Conservation (phyloP, 2,888 invertebrate species). For the Ophion ventricosus region DNA sequence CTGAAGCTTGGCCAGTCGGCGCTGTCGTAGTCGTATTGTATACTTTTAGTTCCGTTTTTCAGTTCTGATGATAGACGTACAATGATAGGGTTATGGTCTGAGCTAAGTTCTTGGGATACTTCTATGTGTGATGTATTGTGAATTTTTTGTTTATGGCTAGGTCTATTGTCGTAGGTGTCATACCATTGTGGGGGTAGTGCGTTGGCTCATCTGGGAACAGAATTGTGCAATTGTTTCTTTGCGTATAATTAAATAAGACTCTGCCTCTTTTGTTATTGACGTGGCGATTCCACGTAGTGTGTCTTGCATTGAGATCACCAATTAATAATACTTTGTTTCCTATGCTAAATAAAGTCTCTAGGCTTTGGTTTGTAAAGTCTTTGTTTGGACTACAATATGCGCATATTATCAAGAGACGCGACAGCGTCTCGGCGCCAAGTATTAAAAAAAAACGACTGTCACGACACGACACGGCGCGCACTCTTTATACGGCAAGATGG, state of each 20-base stretch:
- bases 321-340: constrained; percentile 63
- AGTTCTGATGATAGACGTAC: constrained; percentile 15
- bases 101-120: constrained; percentile 57
- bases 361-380: constrained; percentile 47
- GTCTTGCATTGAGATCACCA: constrained; percentile 66
- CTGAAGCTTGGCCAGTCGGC: constrained; percentile 56
- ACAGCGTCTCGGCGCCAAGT: no score
- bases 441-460: no score
- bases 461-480: no score
- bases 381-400: constrained; percentile 62
- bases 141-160: constrained; percentile 62
- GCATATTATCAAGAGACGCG: no score
- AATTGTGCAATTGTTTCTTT: constrained; percentile 52
- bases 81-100: constrained; percentile 64
- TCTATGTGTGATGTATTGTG: constrained; percentile 23
- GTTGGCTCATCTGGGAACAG: constrained; percentile 61
- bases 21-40: constrained; percentile 44
- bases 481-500: no score
- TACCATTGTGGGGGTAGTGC: constrained; percentile 61
- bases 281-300: constrained; percentile 57
- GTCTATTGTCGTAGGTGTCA: constrained; percentile 60
- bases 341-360: constrained; percentile 55
- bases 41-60: not conserved
- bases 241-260: constrained; percentile 40
- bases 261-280: constrained; percentile 57